These are phyloP conservation scores for Chloebia gouldiae DNA, from an alignment of 2,113 vertebrate species.

Conservation along the genomic window DNA sequence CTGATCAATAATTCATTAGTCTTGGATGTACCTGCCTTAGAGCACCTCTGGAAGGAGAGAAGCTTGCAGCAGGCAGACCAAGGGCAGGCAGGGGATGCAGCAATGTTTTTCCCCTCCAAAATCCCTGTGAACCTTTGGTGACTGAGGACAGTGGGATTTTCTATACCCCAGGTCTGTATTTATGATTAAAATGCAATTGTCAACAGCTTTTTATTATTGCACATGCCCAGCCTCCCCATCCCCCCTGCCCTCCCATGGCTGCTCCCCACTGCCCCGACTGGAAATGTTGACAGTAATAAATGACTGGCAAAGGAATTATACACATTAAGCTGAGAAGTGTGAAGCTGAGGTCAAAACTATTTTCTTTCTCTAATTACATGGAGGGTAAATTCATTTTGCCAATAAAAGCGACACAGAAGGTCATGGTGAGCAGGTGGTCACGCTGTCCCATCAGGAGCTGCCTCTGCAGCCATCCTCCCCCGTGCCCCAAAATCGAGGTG, in stretches of 20 bases:
- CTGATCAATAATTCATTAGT: constrained; percentile 50
- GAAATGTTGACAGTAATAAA: constrained; percentile 53
- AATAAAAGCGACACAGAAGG: constrained; percentile 1
- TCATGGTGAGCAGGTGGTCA: not conserved
- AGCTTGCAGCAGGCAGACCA: not conserved
- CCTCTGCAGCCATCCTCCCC: not conserved
- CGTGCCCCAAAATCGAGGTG: not conserved
- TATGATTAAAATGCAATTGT: not conserved
- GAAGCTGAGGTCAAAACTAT: constrained; percentile 52
- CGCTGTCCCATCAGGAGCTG: not conserved
- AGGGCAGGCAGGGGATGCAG: not conserved
- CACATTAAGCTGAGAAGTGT: constrained; percentile 46
- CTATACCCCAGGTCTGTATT: not conserved
- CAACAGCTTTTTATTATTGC: constrained; percentile 22
- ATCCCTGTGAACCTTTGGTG: accelerated
- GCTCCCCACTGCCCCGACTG: not conserved
- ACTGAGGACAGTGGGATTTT: not conserved
- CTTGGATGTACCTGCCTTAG: not conserved
- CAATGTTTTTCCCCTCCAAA: not conserved
- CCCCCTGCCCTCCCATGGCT: not conserved
- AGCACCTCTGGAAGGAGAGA: not conserved
- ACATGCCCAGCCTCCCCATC: not conserved
- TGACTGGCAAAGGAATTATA: constrained; percentile 52
- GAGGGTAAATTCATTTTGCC: constrained; percentile 42
- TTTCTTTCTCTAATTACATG: constrained; percentile 55